Percentiles rank a stretch among this genome's conserved stretches.
Evolutionary conservation across 2,888 invertebrate genomes (phyloP).

Genomic region (Spilosoma lubricipeda): DNA sequence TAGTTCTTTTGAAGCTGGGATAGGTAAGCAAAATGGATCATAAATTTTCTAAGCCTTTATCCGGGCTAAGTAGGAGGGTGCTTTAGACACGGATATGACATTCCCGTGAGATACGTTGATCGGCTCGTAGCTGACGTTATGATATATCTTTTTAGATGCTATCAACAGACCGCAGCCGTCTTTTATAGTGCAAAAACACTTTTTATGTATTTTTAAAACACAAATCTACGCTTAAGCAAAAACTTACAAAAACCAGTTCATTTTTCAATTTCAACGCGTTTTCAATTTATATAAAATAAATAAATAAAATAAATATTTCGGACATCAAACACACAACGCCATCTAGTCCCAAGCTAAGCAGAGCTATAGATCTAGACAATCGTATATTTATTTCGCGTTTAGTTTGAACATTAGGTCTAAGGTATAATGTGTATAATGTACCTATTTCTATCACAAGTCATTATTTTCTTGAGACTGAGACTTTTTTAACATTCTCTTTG

Average conservation of each 20-base stretch:
- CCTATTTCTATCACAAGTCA: no score
- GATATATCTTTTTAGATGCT: slow-evolving; percentile 35
- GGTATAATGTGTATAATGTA: no score
- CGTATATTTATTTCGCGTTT: no score
- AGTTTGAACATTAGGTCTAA: no score
- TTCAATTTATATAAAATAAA: no score
- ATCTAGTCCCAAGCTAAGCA: no score
- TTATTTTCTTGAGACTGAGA: no score
- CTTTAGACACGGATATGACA: slow-evolving; percentile 49
- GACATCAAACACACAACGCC: no score
- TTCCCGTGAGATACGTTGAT: slow-evolving; percentile 49
- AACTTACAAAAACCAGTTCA: neutral
- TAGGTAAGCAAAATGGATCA: slow-evolving; percentile 30
- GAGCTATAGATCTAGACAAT: no score
- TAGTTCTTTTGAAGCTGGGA: neutral
- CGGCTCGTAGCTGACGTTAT: slow-evolving; percentile 45
- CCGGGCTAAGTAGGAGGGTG: slow-evolving; percentile 47
- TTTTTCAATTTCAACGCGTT: no score
- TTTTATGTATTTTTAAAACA: neutral
- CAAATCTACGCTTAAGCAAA: neutral
- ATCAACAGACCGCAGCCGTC: slow-evolving; percentile 33
- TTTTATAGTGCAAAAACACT: neutral
- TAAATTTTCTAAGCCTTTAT: slow-evolving; percentile 43
- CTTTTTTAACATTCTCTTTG: no score
- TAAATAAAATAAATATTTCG: no score